Conservation (phyloP, 2,888 invertebrate species). For the Drosophila borealis region DNA sequence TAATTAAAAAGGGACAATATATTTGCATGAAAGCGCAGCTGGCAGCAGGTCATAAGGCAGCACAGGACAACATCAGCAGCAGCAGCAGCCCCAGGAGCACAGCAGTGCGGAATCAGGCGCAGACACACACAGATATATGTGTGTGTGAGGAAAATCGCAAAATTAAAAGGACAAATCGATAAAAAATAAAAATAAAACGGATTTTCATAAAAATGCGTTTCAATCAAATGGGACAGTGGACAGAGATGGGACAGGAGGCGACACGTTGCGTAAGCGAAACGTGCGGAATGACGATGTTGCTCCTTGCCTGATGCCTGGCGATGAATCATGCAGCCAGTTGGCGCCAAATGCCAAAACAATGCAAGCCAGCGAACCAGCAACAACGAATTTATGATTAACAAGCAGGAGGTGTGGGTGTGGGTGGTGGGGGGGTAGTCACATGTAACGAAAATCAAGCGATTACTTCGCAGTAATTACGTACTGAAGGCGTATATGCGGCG, state of each 20-base stretch:
- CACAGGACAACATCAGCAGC: constrained; percentile 45
- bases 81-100: constrained; percentile 28
- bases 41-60: constrained; percentile 69
- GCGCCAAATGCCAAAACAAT: constrained; percentile 77
- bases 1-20: constrained; percentile 75
- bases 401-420: background rate
- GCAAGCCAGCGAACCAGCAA: constrained; percentile 55
- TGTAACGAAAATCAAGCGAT: constrained; percentile 54
- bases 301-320: constrained; percentile 41
- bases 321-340: constrained; percentile 76
- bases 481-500: constrained; percentile 42
- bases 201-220: constrained; percentile 73
- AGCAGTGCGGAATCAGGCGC: constrained; percentile 44
- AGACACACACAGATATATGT: constrained; percentile 6
- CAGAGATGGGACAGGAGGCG: constrained; percentile 17
- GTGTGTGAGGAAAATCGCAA: constrained; percentile 29
- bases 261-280: constrained; percentile 69
- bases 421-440: constrained; percentile 4
- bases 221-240: constrained; percentile 46
- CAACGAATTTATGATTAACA: constrained; percentile 65
- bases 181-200: constrained; percentile 49
- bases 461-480: constrained; percentile 70
- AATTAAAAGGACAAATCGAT: constrained; percentile 74
- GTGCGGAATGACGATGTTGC: constrained; percentile 38
- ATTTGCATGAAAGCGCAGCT: constrained; percentile 74